Evolutionary conservation across 2,113 vertebrate genomes (phyloP).

Genomic region (Otocyon megalotis): DNA sequence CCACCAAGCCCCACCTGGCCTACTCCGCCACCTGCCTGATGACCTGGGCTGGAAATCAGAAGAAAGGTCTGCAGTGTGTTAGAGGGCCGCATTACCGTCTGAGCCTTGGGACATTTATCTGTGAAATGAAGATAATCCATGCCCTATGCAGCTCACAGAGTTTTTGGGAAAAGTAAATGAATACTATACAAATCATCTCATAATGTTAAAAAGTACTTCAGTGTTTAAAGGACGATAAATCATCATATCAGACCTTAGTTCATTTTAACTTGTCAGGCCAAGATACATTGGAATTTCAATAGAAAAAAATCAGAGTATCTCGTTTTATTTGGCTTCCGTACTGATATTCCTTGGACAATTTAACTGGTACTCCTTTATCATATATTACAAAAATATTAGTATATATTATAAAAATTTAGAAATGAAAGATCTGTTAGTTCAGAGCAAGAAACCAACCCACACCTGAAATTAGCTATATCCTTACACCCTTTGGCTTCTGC

Average conservation of each 20-base stretch:
- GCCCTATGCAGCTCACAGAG: neutral
- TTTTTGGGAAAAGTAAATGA: neutral
- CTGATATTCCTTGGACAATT: neutral
- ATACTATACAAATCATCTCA: neutral
- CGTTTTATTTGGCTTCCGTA: conserved; percentile 20
- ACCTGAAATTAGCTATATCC: neutral
- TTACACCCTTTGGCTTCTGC: neutral
- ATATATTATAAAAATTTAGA: neutral
- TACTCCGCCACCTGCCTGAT: neutral
- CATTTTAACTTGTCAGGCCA: neutral
- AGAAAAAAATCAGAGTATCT: neutral
- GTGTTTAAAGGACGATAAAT: neutral
- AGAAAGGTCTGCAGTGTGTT: neutral
- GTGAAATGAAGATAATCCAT: neutral
- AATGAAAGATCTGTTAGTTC: neutral
- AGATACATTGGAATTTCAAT: neutral
- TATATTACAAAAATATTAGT: neutral
- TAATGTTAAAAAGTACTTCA: neutral
- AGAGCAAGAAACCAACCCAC: neutral
- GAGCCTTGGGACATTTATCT: neutral
- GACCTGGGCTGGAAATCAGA: neutral
- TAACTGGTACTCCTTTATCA: conserved; percentile 25
- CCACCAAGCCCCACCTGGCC: neutral
- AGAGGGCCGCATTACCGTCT: neutral
- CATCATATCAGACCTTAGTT: neutral